These are phyloP conservation scores for Varroa destructor DNA, from an alignment of 1,140 invertebrate species.

Conservation along the genomic window DNA sequence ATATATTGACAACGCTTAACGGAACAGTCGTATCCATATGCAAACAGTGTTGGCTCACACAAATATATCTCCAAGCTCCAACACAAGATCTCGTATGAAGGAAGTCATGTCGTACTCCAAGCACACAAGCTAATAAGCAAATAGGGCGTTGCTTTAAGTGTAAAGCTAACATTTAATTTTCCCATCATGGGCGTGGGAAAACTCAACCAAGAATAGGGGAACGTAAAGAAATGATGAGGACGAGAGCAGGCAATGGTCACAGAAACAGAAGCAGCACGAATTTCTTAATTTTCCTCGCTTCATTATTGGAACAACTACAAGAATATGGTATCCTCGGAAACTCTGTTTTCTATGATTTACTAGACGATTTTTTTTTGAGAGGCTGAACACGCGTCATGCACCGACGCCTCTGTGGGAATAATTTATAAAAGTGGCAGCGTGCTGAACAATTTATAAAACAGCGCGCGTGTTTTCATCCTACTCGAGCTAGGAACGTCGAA, in stretches of 20 bases:
- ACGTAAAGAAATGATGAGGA: too few relatives aligned
- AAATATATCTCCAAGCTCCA: background rate
- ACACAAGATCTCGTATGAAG: background rate
- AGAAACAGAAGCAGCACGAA: background rate
- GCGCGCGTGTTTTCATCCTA: too few relatives aligned
- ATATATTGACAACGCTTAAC: background rate
- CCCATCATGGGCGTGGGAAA: background rate
- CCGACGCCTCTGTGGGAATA: too few relatives aligned
- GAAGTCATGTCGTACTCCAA: background rate
- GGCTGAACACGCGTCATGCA: too few relatives aligned
- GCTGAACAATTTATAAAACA: too few relatives aligned
- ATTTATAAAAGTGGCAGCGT: too few relatives aligned
- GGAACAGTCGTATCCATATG: background rate
- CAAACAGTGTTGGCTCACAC: background rate
- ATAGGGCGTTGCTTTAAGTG: background rate
- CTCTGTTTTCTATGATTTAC: too few relatives aligned
- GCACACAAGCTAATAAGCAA: background rate
- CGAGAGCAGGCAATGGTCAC: too few relatives aligned
- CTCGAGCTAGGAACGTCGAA: too few relatives aligned
- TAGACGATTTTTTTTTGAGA: too few relatives aligned
- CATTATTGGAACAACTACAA: background rate
- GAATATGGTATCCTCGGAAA: too few relatives aligned
- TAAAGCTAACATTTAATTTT: constrained; percentile 18
- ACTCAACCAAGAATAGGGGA: background rate
- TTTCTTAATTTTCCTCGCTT: constrained; percentile 23